These are phyloP conservation scores for Dolichopus griseipennis DNA, from an alignment of 2,888 invertebrate genomes.

Conservation along the genomic window DNA sequence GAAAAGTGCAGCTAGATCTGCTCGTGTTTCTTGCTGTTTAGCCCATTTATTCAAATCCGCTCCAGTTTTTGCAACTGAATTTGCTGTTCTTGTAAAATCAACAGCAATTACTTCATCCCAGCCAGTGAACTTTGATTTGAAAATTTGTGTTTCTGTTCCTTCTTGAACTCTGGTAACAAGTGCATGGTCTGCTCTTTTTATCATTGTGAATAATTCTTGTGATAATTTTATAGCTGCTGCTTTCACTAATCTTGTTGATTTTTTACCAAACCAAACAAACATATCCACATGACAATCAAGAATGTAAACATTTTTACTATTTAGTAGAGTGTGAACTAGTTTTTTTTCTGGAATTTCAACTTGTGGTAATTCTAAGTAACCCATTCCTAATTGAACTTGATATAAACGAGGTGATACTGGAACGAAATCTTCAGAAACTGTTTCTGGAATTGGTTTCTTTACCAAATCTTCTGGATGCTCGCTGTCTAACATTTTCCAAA, in stretches of 20 bases:
- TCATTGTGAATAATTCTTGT: constrained; percentile 92
- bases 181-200: constrained; percentile 78
- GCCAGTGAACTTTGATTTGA: constrained; percentile 92
- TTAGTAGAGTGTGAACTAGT: constrained; percentile 66
- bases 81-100: constrained; percentile 96
- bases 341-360: constrained; percentile 68
- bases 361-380: constrained; percentile 95
- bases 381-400: constrained; percentile 95
- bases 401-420: constrained; percentile 64
- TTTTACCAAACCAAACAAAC: constrained; percentile 97
- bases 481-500: constrained; percentile 66
- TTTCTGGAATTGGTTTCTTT: constrained; percentile 41
- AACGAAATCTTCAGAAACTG: constrained; percentile 32
- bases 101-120: constrained; percentile 99
- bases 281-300: constrained; percentile 89
- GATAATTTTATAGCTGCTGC: constrained; percentile 96
- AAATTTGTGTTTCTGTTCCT: constrained; percentile 85
- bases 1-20: constrained; percentile 91
- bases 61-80: constrained; percentile 92
- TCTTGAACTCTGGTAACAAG: constrained; percentile 83
- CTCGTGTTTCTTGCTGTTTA: constrained; percentile 77
- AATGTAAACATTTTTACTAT: constrained; percentile 90
- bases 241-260: constrained; percentile 87
- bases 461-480: constrained; percentile 35
- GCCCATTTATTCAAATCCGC: constrained; percentile 93